Conservation (phyloP, 2,113 vertebrate species). For the Proterorhinus semilunaris region DNA sequence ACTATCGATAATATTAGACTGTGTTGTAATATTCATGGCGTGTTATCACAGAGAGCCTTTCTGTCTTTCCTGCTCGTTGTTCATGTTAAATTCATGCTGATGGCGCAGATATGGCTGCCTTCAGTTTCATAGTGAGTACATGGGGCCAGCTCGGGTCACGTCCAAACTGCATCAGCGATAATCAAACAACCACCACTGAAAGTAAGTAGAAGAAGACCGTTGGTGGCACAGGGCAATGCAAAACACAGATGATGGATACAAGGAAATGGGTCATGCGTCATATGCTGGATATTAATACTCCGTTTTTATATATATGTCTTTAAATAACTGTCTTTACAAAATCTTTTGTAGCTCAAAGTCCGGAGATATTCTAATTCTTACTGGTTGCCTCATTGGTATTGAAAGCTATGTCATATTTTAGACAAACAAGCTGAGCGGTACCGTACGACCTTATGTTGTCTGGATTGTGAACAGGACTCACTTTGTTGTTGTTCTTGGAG, state of each 20-base stretch:
- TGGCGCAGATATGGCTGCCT: conserved; percentile 42
- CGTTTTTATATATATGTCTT: too few species aligned
- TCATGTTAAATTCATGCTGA: conserved; percentile 61
- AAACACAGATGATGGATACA: not conserved
- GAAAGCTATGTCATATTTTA: too few species aligned
- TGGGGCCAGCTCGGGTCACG: conserved; percentile 37
- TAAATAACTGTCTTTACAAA: too few species aligned
- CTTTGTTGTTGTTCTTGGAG: too few species aligned
- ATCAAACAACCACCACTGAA: conserved; percentile 12
- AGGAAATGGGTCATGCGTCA: not conserved
- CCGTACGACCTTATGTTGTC: too few species aligned
- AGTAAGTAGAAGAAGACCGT: not conserved
- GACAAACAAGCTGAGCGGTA: too few species aligned
- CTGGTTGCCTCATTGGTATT: too few species aligned
- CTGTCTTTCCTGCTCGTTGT: conserved; percentile 14
- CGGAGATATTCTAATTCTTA: too few species aligned
- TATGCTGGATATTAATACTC: too few species aligned
- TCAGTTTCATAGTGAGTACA: conserved; percentile 25
- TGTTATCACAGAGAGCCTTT: conserved; percentile 39
- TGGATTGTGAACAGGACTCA: too few species aligned
- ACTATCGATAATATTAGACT: conserved; percentile 58
- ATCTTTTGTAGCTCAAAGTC: too few species aligned
- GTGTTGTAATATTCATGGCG: conserved; percentile 56
- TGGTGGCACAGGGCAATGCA: not conserved
- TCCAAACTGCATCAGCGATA: conserved; percentile 22